Evolutionary conservation across 2,113 vertebrate genomes (phyloP).

Genomic region (Mus pahari): DNA sequence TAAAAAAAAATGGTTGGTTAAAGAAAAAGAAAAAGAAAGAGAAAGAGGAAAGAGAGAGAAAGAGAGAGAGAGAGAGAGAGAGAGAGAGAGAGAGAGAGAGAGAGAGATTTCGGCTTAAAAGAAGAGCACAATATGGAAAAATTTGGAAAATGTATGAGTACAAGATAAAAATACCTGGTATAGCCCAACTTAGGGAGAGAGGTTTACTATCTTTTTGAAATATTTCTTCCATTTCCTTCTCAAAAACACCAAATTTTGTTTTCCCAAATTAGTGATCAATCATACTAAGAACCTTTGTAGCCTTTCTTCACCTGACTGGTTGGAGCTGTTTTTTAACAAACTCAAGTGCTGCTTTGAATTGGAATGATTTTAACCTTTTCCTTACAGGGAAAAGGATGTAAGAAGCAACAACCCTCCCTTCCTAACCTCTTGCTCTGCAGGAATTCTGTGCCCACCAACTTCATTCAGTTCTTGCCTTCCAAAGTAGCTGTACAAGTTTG

Average conservation of each 20-base stretch:
- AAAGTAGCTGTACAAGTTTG: no score
- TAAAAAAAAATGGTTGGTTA: not conserved
- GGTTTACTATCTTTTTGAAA: constrained; percentile 30
- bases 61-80: no score
- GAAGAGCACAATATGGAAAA: constrained; percentile 1
- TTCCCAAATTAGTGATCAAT: constrained; percentile 50
- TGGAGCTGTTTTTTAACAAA: constrained; percentile 40
- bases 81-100: accelerated
- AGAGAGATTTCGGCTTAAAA: not conserved
- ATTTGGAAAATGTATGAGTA: constrained; percentile 7
- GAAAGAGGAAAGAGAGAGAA: no score
- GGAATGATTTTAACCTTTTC: constrained; percentile 41
- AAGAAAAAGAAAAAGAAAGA: not conserved
- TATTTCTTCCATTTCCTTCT: not conserved
- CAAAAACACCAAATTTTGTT: constrained; percentile 16
- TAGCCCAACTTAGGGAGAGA: not conserved
- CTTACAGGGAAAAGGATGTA: not conserved
- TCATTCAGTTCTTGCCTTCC: not conserved
- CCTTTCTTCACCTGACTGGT: not conserved
- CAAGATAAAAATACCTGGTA: not conserved
- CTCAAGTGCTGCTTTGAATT: not conserved
- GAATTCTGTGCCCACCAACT: not conserved
- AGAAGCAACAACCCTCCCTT: not conserved
- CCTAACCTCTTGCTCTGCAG: not conserved
- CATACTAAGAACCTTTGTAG: not conserved